Base-by-base conservation (phyloP, 2,113 vertebrate species). In the Girardinichthys multiradiatus region DNA sequence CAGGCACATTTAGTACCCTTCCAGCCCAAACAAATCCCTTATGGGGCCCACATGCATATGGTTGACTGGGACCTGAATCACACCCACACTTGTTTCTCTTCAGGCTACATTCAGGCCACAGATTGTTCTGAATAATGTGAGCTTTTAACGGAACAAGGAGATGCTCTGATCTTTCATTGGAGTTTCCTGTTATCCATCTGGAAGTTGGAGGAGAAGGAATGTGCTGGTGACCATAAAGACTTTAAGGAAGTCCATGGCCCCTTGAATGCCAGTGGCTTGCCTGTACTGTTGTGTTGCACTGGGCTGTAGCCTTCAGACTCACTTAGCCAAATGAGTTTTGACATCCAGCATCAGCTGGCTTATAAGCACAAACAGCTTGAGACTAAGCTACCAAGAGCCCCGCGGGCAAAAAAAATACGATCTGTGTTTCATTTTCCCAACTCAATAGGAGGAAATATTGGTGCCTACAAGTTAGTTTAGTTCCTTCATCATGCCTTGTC, bases 341-440 rank as follows among this genome's bases (percentile, higher is more conserved):
- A 82, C 58, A 45, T 79, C 45, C 82, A 33, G 64, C 74, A 1
- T 70, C 57, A 13, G 85, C 74, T 68, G 76, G 74, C 86, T 71
- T 2, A 60, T 79, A 88, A 86, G 90, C 86, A 89, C 87, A 91
- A 89, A 82, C 71, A 81, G 83, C 73, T 86, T 70, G 78, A 66
- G 29, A 76, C 51, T 72, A 86, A 91, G 84, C 85, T 86, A 80
- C 59, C 33, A 30, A 33, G 64, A 88, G 80, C 84, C 84, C 85
- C 51, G 45, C 14, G 86, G 86, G 71, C 80, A 88, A 89, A 87
- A 77, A n/a, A 33, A 70, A 85, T 21, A 33, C 4, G 4, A 51
- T 72, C 59, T 70, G 61, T 72, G 74, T 84, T 81, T 74, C 19
- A 48, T 71, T 77, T 86, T 86, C 74, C 85, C 70, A 72, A 70